A percentile compares a stretch with the other conserved stretches of the same genome.
Conservation (phyloP, 2,888 invertebrate species). For the Melolontha melolontha region DNA sequence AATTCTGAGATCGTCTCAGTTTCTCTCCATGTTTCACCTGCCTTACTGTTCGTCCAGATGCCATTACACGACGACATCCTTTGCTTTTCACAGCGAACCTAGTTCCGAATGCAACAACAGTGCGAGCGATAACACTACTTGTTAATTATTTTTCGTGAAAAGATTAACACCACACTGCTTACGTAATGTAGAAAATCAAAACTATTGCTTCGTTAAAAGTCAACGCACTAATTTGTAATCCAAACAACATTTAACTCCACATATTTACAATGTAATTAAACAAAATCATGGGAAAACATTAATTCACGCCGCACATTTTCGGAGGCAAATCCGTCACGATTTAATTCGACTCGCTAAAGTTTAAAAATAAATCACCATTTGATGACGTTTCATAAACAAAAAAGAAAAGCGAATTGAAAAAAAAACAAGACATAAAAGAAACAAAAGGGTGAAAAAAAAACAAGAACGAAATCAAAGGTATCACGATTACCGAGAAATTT, state of each 20-base stretch:
- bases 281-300: conserved; percentile 3
- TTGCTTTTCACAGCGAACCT: conserved; percentile 43
- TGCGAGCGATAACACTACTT: conserved; percentile 2
- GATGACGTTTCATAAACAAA: background rate
- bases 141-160: no score
- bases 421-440: background rate
- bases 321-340: background rate
- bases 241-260: no score
- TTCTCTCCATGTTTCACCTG: conserved; percentile 78
- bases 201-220: background rate
- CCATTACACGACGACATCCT: conserved; percentile 75
- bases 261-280: no score
- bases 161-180: no score
- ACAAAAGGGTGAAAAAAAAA: conserved; percentile 7
- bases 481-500: conserved; percentile 49
- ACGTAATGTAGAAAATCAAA: background rate
- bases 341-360: no score
- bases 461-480: conserved; percentile 37
- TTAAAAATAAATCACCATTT: no score
- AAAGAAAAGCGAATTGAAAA: background rate
- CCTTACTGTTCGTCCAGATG: conserved; percentile 74
- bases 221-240: background rate
- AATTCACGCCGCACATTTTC: conserved; percentile 2
- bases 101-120: background rate
- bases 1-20: conserved; percentile 59